Percentiles rank a stretch among this genome's conserved stretches.
Evolutionary conservation across 2,797 vertebrate genomes (phyloP).

Genomic region (Eulemur mongoz): DNA sequence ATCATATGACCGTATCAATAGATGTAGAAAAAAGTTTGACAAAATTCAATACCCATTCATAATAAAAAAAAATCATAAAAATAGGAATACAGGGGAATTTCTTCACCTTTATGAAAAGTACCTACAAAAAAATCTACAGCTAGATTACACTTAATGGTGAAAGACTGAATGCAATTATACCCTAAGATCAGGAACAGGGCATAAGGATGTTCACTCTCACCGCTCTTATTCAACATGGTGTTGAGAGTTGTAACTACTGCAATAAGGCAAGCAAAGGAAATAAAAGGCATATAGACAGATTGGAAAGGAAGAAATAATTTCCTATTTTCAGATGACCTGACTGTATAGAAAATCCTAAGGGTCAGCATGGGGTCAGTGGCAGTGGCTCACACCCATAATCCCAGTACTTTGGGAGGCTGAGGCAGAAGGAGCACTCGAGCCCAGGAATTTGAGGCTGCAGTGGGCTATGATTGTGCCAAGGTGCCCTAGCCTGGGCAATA

Average conservation of each 20-base stretch:
- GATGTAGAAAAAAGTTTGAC: not conserved
- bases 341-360: not conserved
- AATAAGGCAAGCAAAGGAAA: not conserved
- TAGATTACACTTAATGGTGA: not conserved
- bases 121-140: not conserved
- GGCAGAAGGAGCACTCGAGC: not conserved
- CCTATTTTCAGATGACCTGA: not conserved
- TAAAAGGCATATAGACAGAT: not conserved
- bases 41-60: not conserved
- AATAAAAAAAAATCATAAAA: not conserved
- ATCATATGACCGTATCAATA: not conserved
- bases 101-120: not conserved
- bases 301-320: not conserved
- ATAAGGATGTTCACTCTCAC: not conserved
- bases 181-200: not conserved
- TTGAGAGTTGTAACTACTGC: not conserved
- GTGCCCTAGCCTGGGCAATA: not conserved
- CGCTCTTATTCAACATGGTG: not conserved
- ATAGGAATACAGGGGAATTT: not conserved
- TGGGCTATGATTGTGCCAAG: not conserved
- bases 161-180: not conserved
- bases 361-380: not conserved
- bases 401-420: not conserved
- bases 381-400: too few relatives aligned
- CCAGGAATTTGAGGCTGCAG: not conserved